phyloP scores from a whole-genome alignment of 2,797 vertebrate genomes.

The Chelonia mydas region DNA sequence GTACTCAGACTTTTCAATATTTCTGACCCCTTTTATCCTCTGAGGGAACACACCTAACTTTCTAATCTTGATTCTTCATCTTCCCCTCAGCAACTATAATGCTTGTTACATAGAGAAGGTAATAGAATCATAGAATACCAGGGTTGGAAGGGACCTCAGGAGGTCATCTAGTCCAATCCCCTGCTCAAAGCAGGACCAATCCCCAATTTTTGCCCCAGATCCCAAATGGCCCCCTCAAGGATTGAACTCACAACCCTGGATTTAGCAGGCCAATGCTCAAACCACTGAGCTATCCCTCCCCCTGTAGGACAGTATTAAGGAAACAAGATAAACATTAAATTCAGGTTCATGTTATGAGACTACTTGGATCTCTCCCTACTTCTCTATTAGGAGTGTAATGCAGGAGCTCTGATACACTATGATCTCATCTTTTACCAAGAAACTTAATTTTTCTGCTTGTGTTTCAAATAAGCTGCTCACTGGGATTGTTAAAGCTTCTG shows the following conservation, averaged over 20 bases:
- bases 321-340: neutral
- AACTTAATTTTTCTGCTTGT: no score
- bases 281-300: no score
- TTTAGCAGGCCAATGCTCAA: no score
- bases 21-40: neutral
- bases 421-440: neutral
- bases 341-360: neutral
- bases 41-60: neutral
- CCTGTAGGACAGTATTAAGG: neutral
- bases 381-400: neutral
- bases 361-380: neutral
- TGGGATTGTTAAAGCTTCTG: neutral
- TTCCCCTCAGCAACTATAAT: neutral
- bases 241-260: no score
- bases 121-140: neutral
- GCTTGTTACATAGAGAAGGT: neutral
- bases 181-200: no score
- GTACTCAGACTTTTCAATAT: neutral
- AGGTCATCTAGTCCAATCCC: no score
- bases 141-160: no score
- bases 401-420: neutral
- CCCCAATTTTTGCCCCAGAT: no score
- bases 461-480: no score
- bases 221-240: no score
- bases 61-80: neutral